Base-by-base conservation (phyloP, 2,888 invertebrate genomes). In the Plagodis pulveraria region DNA sequence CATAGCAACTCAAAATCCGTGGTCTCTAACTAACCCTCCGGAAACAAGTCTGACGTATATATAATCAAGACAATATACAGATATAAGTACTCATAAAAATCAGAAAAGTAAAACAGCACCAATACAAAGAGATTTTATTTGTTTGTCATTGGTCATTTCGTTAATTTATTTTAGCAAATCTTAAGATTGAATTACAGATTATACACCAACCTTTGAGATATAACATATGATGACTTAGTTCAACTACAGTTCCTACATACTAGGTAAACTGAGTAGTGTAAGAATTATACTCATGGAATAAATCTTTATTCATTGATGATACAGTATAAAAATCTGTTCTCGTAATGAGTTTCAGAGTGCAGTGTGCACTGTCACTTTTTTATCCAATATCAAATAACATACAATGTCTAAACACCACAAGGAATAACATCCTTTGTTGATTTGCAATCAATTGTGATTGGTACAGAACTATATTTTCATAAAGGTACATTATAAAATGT, bases 61-160 rank as follows among this genome's bases (percentile, higher is more conserved):
- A 22, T 22, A 22, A 22, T 22, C 22, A 22, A 22, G 22, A 22
- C 4, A 22, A 22, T 22, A 22, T 22, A 22, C 22, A 22, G 22
- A 22, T 22, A 22, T 22, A 22, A 22, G 22, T 22, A 48, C 9
- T 22, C 11, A 12, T 12, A 6, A 46, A 40, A 47, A 45, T n/a
- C 12, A 47, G 47, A 41, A 46, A 11, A 36, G 6, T 43, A 55
- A 42, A 54, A 50, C 54, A 53, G 49, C 50, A 54, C 22, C 22
- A 1, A 22, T 22, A 22, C 22, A 22, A 22, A 22, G 22, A 22
- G 22, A 22, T 22, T 22, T 22, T 22, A 2, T 2, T 22, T 22
- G 1, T 22, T 22, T 58, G 65, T 68, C 67, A 64, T 68, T 68
- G 66, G 68, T 68, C 67, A 49, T 64, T 56, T 57, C n/a, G 46